Conservation (phyloP, 2,888 invertebrate species). For the Lydus trimaculatus region DNA sequence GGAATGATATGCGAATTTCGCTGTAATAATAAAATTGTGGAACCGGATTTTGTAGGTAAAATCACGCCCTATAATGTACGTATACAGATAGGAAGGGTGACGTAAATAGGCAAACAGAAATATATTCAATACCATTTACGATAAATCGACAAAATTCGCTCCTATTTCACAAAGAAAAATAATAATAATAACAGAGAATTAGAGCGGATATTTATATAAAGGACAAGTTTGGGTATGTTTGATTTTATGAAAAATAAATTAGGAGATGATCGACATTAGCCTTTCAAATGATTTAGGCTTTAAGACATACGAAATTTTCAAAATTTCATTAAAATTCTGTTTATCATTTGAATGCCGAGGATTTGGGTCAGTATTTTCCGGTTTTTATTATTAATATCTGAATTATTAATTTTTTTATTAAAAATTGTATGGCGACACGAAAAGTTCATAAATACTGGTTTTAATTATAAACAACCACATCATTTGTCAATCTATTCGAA, state of each 20-base stretch:
- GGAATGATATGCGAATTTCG: slow-evolving; percentile 4
- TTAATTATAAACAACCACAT: neutral
- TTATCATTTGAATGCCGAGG: neutral
- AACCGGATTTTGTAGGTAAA: neutral
- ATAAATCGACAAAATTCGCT: neutral
- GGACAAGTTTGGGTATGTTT: too few relatives aligned
- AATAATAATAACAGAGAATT: too few relatives aligned
- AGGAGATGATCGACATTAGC: neutral
- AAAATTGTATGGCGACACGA: neutral
- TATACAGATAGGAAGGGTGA: neutral
- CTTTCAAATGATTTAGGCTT: too few relatives aligned
- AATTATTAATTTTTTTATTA: neutral
- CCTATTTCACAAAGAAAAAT: too few relatives aligned
- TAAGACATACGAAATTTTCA: too few relatives aligned
- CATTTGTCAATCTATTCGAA: neutral
- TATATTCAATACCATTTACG: neutral
- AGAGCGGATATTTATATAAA: too few relatives aligned
- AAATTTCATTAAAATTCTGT: neutral
- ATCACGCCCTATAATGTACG: neutral
- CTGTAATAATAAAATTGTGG: neutral
- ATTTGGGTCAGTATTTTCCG: neutral
- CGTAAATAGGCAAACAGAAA: neutral
- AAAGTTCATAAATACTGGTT: neutral
- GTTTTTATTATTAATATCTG: neutral
- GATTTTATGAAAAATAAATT: neutral